Evolutionary conservation across 2,113 vertebrate species (phyloP).

Genomic region (Oryzias woworae): DNA sequence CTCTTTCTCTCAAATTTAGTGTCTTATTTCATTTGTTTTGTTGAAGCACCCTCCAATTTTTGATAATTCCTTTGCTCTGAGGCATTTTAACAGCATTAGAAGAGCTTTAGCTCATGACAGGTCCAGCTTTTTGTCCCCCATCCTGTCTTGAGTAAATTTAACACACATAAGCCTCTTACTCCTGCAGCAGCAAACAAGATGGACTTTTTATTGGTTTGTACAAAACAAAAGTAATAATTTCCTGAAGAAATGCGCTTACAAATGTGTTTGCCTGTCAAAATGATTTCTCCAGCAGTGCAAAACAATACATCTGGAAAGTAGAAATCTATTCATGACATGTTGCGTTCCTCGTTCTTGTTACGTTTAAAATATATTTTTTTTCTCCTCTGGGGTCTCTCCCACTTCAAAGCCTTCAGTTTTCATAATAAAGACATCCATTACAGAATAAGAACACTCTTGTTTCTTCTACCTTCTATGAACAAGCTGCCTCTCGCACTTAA

Average conservation of each 20-base stretch:
- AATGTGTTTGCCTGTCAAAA: constrained; percentile 60
- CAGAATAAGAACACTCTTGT: constrained; percentile 25
- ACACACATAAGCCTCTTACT: constrained; percentile 64
- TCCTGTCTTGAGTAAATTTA: constrained; percentile 57
- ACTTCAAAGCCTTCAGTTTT: constrained; percentile 50
- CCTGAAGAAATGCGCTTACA: constrained; percentile 34
- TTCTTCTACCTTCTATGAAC: constrained; percentile 27
- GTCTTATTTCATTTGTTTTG: constrained; percentile 18
- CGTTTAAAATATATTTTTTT: constrained; percentile 57
- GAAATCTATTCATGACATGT: constrained; percentile 72
- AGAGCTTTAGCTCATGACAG: constrained; percentile 46
- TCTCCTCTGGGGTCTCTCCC: constrained; percentile 45
- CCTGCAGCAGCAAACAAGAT: constrained; percentile 37
- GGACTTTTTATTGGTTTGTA: constrained; percentile 45
- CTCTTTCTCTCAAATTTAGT: constrained; percentile 4
- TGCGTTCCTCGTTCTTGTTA: constrained; percentile 54
- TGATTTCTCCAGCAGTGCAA: constrained; percentile 47
- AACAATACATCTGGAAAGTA: constrained; percentile 62
- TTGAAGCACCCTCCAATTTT: constrained; percentile 1
- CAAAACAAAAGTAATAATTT: constrained; percentile 59
- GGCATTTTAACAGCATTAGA: constrained; percentile 29
- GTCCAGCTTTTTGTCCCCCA: constrained; percentile 39
- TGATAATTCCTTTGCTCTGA: constrained; percentile 19
- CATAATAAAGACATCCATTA: constrained; percentile 48
- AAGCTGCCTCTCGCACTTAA: constrained; percentile 29